Evolutionary conservation across 2,797 vertebrate genomes (phyloP).

Genomic region (Calcarius lapponicus): DNA sequence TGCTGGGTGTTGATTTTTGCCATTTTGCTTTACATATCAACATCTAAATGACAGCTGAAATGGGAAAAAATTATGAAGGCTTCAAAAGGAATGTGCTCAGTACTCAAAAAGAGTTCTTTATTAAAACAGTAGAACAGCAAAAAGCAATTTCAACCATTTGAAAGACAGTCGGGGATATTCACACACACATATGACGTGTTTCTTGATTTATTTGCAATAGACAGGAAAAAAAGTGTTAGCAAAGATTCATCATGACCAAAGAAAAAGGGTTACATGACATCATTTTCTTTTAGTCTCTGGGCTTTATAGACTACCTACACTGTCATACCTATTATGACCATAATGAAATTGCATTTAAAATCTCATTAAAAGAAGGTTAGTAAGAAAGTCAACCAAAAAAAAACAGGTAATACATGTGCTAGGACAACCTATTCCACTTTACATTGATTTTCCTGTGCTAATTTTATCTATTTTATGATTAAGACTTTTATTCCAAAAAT

Average conservation of each 20-base stretch:
- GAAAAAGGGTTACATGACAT: not conserved
- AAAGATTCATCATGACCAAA: not conserved
- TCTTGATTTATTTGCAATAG: not conserved
- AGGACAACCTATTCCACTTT: not conserved
- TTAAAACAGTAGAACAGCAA: not conserved
- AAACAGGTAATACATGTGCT: not conserved
- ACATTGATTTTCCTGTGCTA: not conserved
- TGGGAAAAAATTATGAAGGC: not conserved
- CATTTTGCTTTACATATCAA: conserved; percentile 73
- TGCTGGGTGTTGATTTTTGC: conserved; percentile 81
- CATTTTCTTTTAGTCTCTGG: not conserved
- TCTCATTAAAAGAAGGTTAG: not conserved
- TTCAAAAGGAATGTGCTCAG: not conserved
- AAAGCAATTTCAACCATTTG: not conserved
- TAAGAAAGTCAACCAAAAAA: not conserved
- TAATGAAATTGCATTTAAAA: not conserved
- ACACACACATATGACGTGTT: not conserved
- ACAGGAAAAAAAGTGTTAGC: not conserved
- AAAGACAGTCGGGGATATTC: not conserved
- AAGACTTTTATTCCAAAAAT: not conserved
- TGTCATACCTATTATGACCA: not conserved
- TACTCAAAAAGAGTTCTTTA: not conserved
- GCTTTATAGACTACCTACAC: not conserved
- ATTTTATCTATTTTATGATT: not conserved
- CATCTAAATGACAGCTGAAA: conserved; percentile 60